Conservation (phyloP, 2,888 invertebrate species). For the Syrista parreyssii region DNA sequence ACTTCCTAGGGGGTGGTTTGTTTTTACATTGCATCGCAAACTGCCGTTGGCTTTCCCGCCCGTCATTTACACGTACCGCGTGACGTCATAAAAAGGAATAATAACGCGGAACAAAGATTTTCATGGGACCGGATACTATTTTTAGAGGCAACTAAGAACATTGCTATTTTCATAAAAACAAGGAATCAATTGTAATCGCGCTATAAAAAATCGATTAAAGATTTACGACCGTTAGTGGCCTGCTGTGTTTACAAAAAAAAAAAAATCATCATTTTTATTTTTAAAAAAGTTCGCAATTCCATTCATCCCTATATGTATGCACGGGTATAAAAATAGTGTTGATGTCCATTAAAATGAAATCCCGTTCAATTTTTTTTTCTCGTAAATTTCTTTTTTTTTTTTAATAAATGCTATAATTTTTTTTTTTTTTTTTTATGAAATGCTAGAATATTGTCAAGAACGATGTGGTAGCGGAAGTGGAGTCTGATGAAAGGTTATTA, state of each 20-base stretch:
- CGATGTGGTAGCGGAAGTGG: no score
- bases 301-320: no score
- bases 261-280: background rate
- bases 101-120: background rate
- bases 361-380: no score
- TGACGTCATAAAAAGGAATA: background rate
- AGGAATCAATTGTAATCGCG: background rate
- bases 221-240: background rate
- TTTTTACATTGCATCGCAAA: background rate
- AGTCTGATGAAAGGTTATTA: no score
- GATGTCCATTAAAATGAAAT: no score
- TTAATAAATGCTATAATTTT: no score
- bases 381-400: no score
- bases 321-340: no score
- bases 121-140: background rate
- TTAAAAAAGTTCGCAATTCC: background rate
- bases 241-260: background rate
- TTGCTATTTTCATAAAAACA: background rate
- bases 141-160: background rate
- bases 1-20: background rate
- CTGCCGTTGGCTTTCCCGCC: background rate
- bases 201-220: background rate
- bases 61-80: background rate
- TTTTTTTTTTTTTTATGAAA: no score
- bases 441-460: no score